Conservation (phyloP, 2,888 invertebrate genomes). For the Hanleya hanleyi region DNA sequence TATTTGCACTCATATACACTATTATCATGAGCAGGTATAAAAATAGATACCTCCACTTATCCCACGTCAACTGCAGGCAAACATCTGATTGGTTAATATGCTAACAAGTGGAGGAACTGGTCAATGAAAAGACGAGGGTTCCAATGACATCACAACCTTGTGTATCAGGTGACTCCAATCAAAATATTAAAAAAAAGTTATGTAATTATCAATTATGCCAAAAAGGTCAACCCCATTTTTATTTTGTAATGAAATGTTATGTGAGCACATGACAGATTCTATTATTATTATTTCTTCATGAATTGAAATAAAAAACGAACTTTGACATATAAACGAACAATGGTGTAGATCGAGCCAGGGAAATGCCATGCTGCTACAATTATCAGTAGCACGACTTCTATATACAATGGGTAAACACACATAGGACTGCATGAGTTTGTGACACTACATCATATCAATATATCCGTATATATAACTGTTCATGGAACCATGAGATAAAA, state of each 20-base stretch:
- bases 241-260: not conserved
- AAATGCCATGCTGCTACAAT: too few species aligned
- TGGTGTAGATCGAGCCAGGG: not conserved
- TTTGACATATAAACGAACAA: not conserved
- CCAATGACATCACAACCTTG: not conserved
- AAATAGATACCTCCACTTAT: not conserved
- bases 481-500: too few species aligned
- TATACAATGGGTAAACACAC: too few species aligned
- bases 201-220: not conserved
- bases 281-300: too few species aligned
- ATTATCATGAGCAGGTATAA: not conserved
- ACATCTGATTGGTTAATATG: not conserved
- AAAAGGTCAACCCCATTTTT: not conserved
- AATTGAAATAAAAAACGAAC: too few species aligned
- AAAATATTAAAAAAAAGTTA: not conserved
- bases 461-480: too few species aligned
- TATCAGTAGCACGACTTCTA: too few species aligned
- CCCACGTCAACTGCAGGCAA: not conserved
- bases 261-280: not conserved
- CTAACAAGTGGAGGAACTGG: not conserved
- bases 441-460: too few species aligned
- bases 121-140: not conserved
- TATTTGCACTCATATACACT: not conserved
- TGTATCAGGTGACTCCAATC: not conserved
- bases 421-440: too few species aligned